A percentile compares a stretch with the other conserved stretches of the same genome.
Evolutionary conservation across 2,113 vertebrate genomes (phyloP).

Genomic region (Proterorhinus semilunaris): DNA sequence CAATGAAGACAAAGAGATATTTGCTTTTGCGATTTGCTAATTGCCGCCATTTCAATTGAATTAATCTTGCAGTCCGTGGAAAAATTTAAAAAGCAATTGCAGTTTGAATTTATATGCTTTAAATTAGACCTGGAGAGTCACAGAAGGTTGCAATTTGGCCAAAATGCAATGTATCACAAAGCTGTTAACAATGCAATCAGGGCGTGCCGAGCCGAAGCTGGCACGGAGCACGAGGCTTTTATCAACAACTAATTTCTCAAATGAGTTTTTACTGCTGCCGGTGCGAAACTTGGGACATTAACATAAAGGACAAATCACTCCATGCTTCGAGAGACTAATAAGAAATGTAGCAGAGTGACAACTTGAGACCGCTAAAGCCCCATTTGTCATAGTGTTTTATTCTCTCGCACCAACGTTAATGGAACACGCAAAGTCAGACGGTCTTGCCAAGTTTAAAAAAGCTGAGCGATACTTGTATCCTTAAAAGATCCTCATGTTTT

Average conservation of each 20-base stretch:
- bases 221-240: conserved; percentile 15
- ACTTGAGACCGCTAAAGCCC: background rate
- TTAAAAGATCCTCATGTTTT: background rate
- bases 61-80: background rate
- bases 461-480: background rate
- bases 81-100: conserved; percentile 11
- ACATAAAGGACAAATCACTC: conserved; percentile 27
- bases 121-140: conserved; percentile 14
- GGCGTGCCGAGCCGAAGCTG: conserved; percentile 28
- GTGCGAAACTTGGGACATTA: conserved; percentile 24
- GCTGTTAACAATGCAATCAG: conserved; percentile 19
- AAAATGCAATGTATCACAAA: conserved; percentile 9
- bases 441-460: background rate
- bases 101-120: conserved; percentile 9
- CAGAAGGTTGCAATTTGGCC: conserved; percentile 25
- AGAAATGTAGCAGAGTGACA: background rate
- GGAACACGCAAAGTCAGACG: background rate
- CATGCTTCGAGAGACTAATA: conserved; percentile 2
- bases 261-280: conserved; percentile 17
- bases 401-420: background rate
- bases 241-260: conserved; percentile 50
- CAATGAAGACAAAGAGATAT: too few relatives aligned
- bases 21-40: too few relatives aligned
- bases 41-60: too few relatives aligned
- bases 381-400: background rate